Evolutionary conservation across 23 tunicate species (phyloP).

Genomic region (Ascidia mentula): DNA sequence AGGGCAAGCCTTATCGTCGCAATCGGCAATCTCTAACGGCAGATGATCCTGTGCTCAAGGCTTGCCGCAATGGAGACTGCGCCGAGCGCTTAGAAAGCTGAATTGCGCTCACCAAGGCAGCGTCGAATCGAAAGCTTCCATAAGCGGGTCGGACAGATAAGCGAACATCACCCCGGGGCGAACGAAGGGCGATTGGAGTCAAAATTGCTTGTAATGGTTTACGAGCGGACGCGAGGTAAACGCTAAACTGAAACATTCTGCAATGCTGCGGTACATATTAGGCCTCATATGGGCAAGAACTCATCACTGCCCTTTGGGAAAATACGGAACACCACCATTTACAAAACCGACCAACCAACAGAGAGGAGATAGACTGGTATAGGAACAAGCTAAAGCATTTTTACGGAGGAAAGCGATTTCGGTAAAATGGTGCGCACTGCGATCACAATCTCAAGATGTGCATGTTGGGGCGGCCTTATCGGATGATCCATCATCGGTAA

Average conservation of each 20-base stretch:
- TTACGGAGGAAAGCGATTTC: not conserved
- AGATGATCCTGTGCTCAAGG: not conserved
- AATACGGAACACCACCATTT: too few species aligned
- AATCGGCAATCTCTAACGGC: constrained; percentile 8
- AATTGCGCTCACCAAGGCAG: too few species aligned
- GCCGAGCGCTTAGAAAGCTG: not conserved
- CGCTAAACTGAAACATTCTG: too few species aligned
- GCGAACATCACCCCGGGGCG: not conserved
- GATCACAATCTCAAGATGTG: not conserved
- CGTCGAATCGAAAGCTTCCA: too few species aligned
- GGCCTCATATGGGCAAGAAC: too few species aligned
- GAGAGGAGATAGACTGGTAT: too few species aligned
- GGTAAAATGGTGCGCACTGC: not conserved
- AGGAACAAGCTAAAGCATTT: too few species aligned
- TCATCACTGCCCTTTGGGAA: too few species aligned
- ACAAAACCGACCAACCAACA: too few species aligned
- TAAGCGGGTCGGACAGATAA: not conserved
- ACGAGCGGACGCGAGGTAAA: too few species aligned
- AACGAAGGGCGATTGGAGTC: not conserved
- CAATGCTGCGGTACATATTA: too few species aligned
- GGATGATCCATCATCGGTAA: constrained; percentile 5
- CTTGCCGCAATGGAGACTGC: not conserved
- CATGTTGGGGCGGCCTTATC: constrained; percentile 10
- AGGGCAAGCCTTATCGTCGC: constrained; percentile 1
- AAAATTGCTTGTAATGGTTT: constrained; percentile 2